phyloP scores from a whole-genome alignment of 2,113 vertebrate species.

The Macrotus californicus region DNA sequence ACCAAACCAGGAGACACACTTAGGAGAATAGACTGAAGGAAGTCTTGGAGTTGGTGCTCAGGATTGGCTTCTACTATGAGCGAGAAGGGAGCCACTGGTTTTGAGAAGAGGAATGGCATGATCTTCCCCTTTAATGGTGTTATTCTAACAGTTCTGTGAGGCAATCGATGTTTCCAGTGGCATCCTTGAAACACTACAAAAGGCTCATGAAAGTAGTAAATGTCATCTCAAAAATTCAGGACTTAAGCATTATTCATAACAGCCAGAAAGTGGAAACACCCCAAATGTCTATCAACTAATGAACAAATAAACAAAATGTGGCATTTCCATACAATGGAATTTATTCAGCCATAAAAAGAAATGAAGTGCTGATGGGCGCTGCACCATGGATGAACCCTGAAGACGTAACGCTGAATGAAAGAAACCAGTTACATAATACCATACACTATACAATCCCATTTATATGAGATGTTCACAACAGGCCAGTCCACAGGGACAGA shows the following conservation, averaged over 20 bases:
- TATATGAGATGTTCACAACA: not conserved
- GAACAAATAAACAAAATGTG: not conserved
- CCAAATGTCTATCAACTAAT: not conserved
- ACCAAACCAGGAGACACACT: not conserved
- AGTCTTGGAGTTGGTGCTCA: not conserved
- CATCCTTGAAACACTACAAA: not conserved
- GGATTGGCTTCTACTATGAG: not conserved
- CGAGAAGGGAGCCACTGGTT: not conserved
- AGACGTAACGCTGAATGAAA: not conserved
- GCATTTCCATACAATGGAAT: not conserved
- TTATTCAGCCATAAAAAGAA: not conserved
- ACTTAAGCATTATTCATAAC: not conserved
- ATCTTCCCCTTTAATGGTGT: not conserved
- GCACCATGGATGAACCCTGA: not conserved
- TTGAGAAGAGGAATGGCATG: not conserved
- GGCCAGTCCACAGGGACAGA: not conserved
- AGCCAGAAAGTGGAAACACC: not conserved
- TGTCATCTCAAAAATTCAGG: not conserved
- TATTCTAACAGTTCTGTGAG: not conserved
- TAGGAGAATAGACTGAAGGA: not conserved
- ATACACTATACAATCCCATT: not conserved
- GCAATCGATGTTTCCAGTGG: not conserved
- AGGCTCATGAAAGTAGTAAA: not conserved
- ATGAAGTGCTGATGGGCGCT: not conserved
- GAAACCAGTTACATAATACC: not conserved